Evolutionary conservation across 1,140 invertebrate genomes (phyloP).

Genomic region (Goniozus legneri): DNA sequence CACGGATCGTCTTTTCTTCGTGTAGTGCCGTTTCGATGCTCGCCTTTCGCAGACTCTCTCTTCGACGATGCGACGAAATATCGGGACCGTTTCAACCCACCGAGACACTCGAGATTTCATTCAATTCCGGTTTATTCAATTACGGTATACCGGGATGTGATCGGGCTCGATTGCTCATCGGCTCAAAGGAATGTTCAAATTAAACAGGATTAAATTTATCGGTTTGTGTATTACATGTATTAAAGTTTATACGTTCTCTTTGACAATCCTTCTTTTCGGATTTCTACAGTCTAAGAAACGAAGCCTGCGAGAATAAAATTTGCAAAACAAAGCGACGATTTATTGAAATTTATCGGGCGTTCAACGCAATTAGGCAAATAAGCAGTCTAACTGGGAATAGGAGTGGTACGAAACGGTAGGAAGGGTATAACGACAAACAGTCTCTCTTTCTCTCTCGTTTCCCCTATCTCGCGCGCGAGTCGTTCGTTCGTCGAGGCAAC

Average conservation of each 20-base stretch:
- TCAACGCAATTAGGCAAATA: slow-evolving; percentile 49
- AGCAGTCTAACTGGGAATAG: slow-evolving; percentile 47
- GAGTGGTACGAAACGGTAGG: slow-evolving; percentile 30
- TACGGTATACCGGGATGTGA: too few relatives aligned
- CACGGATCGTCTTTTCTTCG: slow-evolving; percentile 29
- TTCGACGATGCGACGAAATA: not conserved
- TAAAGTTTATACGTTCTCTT: too few relatives aligned
- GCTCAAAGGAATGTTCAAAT: too few relatives aligned
- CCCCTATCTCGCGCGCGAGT: slow-evolving; percentile 27
- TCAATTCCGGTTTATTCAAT: too few relatives aligned
- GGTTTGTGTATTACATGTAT: too few relatives aligned
- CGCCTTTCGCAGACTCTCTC: not conserved
- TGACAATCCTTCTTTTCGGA: too few relatives aligned
- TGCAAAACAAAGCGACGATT: slow-evolving; percentile 35
- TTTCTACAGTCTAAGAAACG: too few relatives aligned
- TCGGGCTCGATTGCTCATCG: too few relatives aligned
- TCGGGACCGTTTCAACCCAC: not conserved
- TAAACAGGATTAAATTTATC: too few relatives aligned
- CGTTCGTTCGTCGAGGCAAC: too few relatives aligned
- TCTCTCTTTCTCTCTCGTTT: slow-evolving; percentile 37
- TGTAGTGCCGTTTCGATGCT: slow-evolving; percentile 10
- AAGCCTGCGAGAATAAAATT: slow-evolving; percentile 22
- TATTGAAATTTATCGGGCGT: slow-evolving; percentile 47
- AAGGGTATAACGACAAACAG: slow-evolving; percentile 51
- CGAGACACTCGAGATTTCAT: too few relatives aligned